Evolutionary conservation across 2,113 vertebrate species (phyloP), one percentile per base, ranked within the genome.

Genomic region (Thamnaconus septentrionalis): DNA sequence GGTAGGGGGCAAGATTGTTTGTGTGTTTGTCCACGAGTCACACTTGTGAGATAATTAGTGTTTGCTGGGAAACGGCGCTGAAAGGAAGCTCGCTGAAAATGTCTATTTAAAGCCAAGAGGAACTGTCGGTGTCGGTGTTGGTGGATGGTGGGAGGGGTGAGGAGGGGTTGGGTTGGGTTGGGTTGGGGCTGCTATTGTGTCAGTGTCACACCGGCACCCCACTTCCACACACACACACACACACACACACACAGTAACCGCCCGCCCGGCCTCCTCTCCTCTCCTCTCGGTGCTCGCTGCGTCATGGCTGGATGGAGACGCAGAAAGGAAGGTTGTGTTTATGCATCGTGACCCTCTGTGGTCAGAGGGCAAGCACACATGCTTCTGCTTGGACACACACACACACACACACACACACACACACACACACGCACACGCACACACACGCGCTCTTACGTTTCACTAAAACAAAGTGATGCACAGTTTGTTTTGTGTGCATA

Each of bases 261-360:
- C 87, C 89, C 80, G 88, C 81, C 77, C 87, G 76, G 75, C 62
- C 80, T 63, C 66, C 12, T 51, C 69, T 85, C 66, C 71, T 76
- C 81, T 80, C 77, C 80, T 82, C 85, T 83, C 70, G 18, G 18
- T 31, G 18, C 74, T 56, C 74, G 62, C 69, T 63, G 78, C 89
- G 86, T 90, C 88, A 90, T 84, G 88, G 88, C 85, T 92, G 86
- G 83, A 82, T 85, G 80, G 83, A 86, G 78, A 78, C 83, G 86
- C 81, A 91, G 81, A 92, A 91, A 91, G 80, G 78, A 84, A 80
- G 75, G 81, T 80, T 31, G 86, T 91, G 89, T 91, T 90, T 88
- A 87, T 80, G 71, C 83, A 83, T 82, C 81, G 80, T 74, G 83
- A 65, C 69, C 81, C 76, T 67, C 76, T 75, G 73, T 81, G 74